Conservation (phyloP, 2,113 vertebrate genomes). For the Thermophis baileyi region DNA sequence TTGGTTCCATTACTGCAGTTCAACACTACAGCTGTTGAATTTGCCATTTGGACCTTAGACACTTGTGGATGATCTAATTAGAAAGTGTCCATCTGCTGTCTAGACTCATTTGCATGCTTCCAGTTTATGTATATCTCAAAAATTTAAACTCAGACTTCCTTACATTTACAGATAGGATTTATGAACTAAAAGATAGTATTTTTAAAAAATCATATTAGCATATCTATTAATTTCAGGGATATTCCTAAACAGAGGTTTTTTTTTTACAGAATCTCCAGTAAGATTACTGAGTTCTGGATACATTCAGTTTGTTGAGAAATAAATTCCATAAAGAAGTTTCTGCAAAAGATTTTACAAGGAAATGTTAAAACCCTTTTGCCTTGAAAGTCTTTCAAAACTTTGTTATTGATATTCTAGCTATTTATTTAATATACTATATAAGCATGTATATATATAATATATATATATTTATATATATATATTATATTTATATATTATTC, state of each 20-base stretch:
- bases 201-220: neutral
- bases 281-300: neutral
- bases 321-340: neutral
- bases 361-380: neutral
- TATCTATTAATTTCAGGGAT: neutral
- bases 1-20: neutral
- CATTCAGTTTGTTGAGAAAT: neutral
- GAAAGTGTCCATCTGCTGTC: slow-evolving; percentile 23
- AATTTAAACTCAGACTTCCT: neutral
- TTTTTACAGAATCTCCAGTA: neutral
- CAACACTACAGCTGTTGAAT: neutral
- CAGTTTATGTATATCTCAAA: neutral
- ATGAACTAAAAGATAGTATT: neutral
- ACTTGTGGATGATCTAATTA: slow-evolving; percentile 7
- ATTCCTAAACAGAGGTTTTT: neutral
- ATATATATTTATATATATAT: too few species aligned
- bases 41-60: slow-evolving; percentile 1
- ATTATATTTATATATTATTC: too few species aligned
- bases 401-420: neutral
- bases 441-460: too few species aligned
- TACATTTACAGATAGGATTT: neutral
- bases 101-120: neutral
- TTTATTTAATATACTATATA: neutral
- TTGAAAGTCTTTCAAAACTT: neutral
- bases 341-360: neutral